A percentile compares a stretch with the other conserved stretches of the same genome.
phyloP scores from a whole-genome alignment of 2,113 vertebrate genomes.

The Hemichromis elongatus region DNA sequence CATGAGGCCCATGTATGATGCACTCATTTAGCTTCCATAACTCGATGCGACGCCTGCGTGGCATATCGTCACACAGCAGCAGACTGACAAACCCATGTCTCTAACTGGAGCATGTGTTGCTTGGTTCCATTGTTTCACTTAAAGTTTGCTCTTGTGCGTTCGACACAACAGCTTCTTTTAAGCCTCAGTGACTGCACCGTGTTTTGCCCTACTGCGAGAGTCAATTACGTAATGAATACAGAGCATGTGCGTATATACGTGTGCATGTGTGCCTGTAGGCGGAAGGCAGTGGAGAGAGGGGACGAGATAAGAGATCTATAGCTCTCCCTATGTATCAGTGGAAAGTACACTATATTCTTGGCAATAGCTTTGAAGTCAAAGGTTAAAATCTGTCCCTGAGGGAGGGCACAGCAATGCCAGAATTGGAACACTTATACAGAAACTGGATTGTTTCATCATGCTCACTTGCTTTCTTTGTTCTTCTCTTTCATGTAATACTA shows the following conservation, averaged over 20 bases:
- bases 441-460: not conserved
- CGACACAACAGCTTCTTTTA: conserved; percentile 34
- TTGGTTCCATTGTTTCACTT: conserved; percentile 35
- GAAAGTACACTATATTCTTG: not conserved
- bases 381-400: conserved; percentile 13
- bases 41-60: not conserved
- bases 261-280: not conserved
- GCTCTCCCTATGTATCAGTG: not conserved
- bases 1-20: not conserved
- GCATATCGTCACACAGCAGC: not conserved
- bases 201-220: not conserved
- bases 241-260: not conserved
- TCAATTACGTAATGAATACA: conserved; percentile 26
- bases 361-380: not conserved
- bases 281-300: not conserved
- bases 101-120: not conserved
- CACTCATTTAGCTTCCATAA: not conserved
- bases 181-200: not conserved
- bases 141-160: conserved; percentile 20
- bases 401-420: not conserved
- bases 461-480: not conserved
- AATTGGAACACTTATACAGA: not conserved
- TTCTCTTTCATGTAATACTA: not conserved
- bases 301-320: not conserved
- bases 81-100: not conserved